Evolutionary conservation across 2,888 invertebrate species (phyloP).

Genomic region (Epirrhoe alternata): DNA sequence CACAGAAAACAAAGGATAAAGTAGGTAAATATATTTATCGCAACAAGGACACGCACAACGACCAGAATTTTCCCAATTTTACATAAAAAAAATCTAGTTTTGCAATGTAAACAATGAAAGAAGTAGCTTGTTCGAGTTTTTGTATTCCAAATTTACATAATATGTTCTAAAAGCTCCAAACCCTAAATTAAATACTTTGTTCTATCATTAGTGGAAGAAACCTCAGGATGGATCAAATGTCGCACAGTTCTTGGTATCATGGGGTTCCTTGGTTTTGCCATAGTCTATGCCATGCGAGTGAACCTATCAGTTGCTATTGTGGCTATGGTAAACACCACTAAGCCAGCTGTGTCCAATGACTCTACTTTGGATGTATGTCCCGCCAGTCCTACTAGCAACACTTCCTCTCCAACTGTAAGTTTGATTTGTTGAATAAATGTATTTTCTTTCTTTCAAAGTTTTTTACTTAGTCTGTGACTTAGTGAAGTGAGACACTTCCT

Average conservation of each 20-base stretch:
- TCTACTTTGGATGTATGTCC: slow-evolving; percentile 87
- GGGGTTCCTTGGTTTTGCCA: slow-evolving; percentile 94
- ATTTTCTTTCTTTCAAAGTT: too few species aligned
- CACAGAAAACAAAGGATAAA: neutral
- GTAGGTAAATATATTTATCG: neutral
- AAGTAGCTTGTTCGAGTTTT: too few species aligned
- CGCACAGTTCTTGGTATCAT: slow-evolving; percentile 92
- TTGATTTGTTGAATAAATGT: too few species aligned
- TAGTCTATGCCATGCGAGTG: slow-evolving; percentile 95
- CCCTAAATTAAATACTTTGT: slow-evolving; percentile 4
- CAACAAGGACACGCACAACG: neutral
- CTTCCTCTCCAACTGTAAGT: slow-evolving; percentile 73
- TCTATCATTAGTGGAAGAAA: slow-evolving; percentile 81
- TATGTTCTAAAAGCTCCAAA: too few species aligned
- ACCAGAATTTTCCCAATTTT: too few species aligned
- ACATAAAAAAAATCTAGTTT: too few species aligned
- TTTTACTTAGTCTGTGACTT: slow-evolving; percentile 1
- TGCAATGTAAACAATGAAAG: too few species aligned
- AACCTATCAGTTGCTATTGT: slow-evolving; percentile 97
- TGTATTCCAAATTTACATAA: too few species aligned
- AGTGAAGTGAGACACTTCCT: slow-evolving; percentile 25
- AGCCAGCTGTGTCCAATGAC: slow-evolving; percentile 82
- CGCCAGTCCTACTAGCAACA: slow-evolving; percentile 70
- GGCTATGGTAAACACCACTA: slow-evolving; percentile 94
- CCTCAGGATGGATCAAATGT: slow-evolving; percentile 88